Base-by-base conservation (phyloP, 1,140 invertebrate genomes). In the Zaprionus tsacasi region DNA sequence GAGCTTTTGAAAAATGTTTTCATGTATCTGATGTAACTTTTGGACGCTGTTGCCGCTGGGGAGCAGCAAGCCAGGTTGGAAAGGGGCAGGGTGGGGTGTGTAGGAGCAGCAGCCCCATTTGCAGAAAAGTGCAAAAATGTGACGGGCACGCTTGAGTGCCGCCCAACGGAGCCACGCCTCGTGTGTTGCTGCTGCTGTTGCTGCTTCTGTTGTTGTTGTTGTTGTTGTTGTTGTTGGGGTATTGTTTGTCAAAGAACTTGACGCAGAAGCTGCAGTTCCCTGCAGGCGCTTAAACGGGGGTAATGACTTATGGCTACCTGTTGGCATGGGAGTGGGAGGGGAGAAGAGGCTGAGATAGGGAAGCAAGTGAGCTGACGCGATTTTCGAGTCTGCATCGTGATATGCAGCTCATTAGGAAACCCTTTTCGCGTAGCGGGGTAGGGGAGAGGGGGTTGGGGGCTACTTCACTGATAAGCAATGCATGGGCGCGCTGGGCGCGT, bases 171-270 rank as follows among this genome's bases (percentile, higher is more conserved):
- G 33, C 63, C 63, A 52, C 63, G 70, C 43, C 57, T 76, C 58
- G 17, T 36, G 48, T 25, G 33, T 25, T 43, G 54, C 35, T 33
- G 63, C 56, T 40, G 33, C 30, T 59, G 48, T 36, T 21, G 54
- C 17, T 56, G 17, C 58, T n/a, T n/a, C n/a, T n/a, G n/a, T n/a
- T n/a, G n/a, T n/a, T n/a, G 5, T 40, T 48, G 52, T 35, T 30
- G 61, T 59, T 50, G 30, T 48, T 55, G 54, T 63, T 21, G 40
- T 15, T 66, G 68, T 64, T 67, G 78, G 72, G 73, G 85, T 81
- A 89, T 88, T 87, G 83, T 87, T 87, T 88, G 79, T 78, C 80
- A 83, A 89, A 88, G 77, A 83, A 83, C 83, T 87, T 89, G 83
- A 83, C 67, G 65, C 50, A 65, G 65, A 72, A 57, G 83, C 72